These are phyloP conservation scores for Canis aureus DNA, from an alignment of 2,113 vertebrate species.

Conservation along the genomic window DNA sequence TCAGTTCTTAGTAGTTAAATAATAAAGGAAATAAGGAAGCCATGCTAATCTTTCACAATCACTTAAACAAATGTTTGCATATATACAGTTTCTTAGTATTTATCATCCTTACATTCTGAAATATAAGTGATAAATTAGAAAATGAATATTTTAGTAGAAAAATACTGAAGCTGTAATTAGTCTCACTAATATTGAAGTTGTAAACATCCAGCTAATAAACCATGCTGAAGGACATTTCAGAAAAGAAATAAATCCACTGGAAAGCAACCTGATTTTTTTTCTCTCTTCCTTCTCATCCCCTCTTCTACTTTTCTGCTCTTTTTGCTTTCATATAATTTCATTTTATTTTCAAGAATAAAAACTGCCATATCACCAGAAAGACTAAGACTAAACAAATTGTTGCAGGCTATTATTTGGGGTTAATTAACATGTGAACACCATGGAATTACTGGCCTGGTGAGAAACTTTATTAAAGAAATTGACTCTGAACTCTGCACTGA, in stretches of 20 bases:
- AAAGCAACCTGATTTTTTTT: background rate
- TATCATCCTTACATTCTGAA: background rate
- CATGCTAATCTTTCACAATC: background rate
- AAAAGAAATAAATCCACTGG: background rate
- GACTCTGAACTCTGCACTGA: background rate
- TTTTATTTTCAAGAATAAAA: constrained; percentile 2
- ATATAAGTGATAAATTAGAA: background rate
- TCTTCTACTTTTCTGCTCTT: background rate
- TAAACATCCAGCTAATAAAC: background rate
- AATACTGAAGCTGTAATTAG: background rate
- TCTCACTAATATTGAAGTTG: background rate
- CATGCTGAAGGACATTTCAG: background rate
- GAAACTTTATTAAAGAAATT: constrained; percentile 47
- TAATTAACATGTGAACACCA: constrained; percentile 26
- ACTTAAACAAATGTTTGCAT: background rate
- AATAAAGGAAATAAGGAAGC: background rate
- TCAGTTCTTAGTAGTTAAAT: background rate
- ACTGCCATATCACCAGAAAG: background rate
- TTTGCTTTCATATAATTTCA: background rate
- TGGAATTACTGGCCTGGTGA: background rate
- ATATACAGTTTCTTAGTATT: background rate
- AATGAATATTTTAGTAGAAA: background rate
- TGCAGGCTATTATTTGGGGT: background rate
- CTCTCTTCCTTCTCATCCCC: background rate
- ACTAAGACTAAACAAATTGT: constrained; percentile 10